phyloP scores from a whole-genome alignment of 2,888 invertebrate genomes.

The Actias luna region DNA sequence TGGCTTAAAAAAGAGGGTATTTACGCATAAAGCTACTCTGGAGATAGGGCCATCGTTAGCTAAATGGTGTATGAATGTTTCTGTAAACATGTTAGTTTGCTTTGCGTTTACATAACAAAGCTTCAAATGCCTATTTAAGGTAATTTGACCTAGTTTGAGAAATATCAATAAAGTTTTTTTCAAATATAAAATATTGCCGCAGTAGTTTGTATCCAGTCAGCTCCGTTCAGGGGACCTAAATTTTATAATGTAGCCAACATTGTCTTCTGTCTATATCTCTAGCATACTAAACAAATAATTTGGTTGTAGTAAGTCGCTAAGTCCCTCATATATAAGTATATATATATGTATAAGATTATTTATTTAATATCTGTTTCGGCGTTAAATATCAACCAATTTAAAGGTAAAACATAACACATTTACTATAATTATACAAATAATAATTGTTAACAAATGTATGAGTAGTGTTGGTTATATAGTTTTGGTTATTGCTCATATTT shows the following conservation, averaged over 20 bases:
- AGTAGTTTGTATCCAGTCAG: background rate
- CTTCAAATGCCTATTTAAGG: background rate
- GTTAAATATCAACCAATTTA: too few species aligned
- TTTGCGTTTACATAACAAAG: constrained; percentile 25
- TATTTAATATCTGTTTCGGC: too few species aligned
- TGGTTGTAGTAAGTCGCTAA: too few species aligned
- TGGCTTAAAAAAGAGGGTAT: constrained; percentile 54
- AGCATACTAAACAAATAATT: too few species aligned
- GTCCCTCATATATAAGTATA: too few species aligned
- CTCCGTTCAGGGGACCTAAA: background rate
- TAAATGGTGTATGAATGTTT: constrained; percentile 56
- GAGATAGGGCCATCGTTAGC: constrained; percentile 50
- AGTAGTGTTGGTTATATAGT: background rate
- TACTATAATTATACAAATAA: too few species aligned
- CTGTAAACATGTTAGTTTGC: constrained; percentile 17
- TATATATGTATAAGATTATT: too few species aligned
- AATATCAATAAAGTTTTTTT: background rate
- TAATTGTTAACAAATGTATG: too few species aligned
- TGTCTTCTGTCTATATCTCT: too few species aligned
- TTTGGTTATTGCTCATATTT: background rate
- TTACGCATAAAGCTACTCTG: constrained; percentile 51
- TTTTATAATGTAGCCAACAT: too few species aligned
- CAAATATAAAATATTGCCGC: background rate
- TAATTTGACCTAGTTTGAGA: background rate
- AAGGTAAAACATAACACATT: too few species aligned